These are phyloP conservation scores for Ictalurus furcatus DNA, from an alignment of 2,113 vertebrate species.

Conservation along the genomic window DNA sequence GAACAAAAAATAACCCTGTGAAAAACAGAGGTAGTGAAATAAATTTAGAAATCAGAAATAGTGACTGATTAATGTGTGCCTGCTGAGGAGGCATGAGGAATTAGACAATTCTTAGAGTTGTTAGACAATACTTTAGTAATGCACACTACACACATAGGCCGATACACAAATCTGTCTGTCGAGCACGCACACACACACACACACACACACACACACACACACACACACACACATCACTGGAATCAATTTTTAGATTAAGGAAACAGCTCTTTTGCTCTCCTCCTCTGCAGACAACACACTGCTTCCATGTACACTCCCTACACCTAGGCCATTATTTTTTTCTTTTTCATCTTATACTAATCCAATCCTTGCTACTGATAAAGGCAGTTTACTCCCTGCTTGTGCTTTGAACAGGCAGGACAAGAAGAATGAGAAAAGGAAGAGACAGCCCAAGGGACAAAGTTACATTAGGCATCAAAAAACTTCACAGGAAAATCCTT, in stretches of 20 bases:
- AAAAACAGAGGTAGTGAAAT: not conserved
- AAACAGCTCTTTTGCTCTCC: not conserved
- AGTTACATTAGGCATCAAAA: not conserved
- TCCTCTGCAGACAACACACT: not conserved
- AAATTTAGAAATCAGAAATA: not conserved
- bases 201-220: not conserved
- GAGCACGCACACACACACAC: not conserved
- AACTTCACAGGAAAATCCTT: not conserved
- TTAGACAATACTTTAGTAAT: not conserved
- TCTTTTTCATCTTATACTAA: conserved; percentile 50
- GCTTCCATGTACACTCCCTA: not conserved
- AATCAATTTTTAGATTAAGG: conserved; percentile 47
- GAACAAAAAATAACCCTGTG: not conserved
- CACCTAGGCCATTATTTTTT: conserved; percentile 4
- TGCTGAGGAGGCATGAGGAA: too few relatives aligned
- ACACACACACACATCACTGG: not conserved
- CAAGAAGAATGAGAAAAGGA: not conserved
- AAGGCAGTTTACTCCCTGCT: not conserved
- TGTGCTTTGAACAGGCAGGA: not conserved
- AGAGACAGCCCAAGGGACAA: not conserved
- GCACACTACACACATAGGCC: not conserved
- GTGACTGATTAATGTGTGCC: too few relatives aligned
- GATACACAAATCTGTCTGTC: not conserved
- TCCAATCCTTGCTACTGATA: not conserved
- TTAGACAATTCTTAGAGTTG: not conserved